Conservation (phyloP, 2,113 vertebrate species). For the Benitochromis conjunctus region DNA sequence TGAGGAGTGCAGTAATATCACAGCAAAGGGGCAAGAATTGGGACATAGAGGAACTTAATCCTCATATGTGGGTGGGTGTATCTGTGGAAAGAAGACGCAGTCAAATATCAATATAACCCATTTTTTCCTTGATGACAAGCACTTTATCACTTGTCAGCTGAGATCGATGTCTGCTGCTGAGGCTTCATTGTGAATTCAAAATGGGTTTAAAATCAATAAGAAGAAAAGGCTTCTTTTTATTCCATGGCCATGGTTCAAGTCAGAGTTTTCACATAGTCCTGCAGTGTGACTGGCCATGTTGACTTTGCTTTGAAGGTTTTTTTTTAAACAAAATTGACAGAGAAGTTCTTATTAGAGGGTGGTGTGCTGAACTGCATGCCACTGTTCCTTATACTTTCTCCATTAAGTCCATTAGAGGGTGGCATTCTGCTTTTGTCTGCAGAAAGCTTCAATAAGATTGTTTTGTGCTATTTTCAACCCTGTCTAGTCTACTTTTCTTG, state of each 20-base stretch:
- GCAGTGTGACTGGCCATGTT: background rate
- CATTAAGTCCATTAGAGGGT: background rate
- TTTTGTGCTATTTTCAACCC: background rate
- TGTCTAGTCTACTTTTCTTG: background rate
- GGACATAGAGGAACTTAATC: background rate
- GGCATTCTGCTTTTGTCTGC: background rate
- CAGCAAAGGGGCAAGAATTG: background rate
- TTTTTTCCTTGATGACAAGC: background rate
- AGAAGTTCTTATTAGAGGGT: background rate
- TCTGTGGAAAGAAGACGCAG: background rate
- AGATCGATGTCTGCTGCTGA: background rate
- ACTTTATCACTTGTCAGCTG: background rate
- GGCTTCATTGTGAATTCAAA: conserved; percentile 4
- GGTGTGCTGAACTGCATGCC: background rate
- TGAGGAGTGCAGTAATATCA: background rate
- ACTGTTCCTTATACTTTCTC: background rate
- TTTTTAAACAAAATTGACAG: background rate
- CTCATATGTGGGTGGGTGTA: background rate
- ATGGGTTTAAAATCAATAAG: background rate
- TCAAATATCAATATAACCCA: background rate
- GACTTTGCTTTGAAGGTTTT: background rate
- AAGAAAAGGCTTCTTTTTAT: background rate
- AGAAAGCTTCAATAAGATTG: background rate
- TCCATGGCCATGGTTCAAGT: background rate
- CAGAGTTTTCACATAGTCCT: background rate